Conservation (phyloP, 2,888 invertebrate species). For the Amorpha juglandis region DNA sequence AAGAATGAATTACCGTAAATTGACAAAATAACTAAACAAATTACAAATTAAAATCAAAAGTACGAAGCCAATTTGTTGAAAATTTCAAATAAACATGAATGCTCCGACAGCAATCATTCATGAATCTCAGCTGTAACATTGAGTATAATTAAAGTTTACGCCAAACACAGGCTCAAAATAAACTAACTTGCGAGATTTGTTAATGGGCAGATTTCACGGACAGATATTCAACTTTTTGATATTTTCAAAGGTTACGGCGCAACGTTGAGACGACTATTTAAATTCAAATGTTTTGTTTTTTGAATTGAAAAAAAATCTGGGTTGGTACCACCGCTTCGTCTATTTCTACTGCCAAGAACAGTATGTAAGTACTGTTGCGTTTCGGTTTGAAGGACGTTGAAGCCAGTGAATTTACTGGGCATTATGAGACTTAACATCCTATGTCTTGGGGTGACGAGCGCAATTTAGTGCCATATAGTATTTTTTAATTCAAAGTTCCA, state of each 20-base stretch:
- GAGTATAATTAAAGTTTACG: slow-evolving; percentile 32
- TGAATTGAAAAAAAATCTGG: too few relatives aligned
- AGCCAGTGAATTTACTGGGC: too few relatives aligned
- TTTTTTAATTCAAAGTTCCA: too few relatives aligned
- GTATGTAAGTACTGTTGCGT: too few relatives aligned
- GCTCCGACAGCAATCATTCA: background rate
- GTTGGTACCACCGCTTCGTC: too few relatives aligned
- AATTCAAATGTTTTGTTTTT: background rate
- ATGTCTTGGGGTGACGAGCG: too few relatives aligned
- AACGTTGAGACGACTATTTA: background rate
- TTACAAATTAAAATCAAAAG: background rate
- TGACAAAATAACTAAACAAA: background rate
- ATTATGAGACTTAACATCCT: too few relatives aligned
- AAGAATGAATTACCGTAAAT: background rate
- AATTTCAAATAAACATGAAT: slow-evolving; percentile 7
- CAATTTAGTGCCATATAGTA: too few relatives aligned
- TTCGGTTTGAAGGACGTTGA: too few relatives aligned
- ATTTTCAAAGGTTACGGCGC: background rate
- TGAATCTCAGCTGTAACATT: slow-evolving; percentile 23
- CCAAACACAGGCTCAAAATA: slow-evolving; percentile 27
- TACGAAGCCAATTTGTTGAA: slow-evolving; percentile 7
- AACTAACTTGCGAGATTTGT: slow-evolving; percentile 22
- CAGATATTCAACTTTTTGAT: slow-evolving; percentile 8
- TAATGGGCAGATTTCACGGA: slow-evolving; percentile 12
- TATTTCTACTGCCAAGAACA: too few relatives aligned